Conservation (phyloP, 1,140 invertebrate species). For the Elysia chlorotica region DNA sequence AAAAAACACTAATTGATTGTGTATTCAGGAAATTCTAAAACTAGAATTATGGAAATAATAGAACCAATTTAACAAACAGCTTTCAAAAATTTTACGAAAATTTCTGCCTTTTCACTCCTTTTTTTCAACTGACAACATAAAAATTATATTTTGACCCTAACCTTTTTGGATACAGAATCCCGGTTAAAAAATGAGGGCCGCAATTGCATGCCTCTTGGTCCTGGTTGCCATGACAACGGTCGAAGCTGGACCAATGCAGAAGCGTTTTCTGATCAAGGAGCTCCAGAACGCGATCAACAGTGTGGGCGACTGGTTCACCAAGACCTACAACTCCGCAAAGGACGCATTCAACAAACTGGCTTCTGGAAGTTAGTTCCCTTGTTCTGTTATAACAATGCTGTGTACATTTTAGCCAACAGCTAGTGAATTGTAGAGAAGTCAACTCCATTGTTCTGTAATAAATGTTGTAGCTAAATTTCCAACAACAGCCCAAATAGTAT, state of each 20-base stretch:
- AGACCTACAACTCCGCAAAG: background rate
- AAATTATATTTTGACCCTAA: background rate
- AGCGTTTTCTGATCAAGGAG: background rate
- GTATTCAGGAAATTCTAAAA: too few species aligned
- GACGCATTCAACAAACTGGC: background rate
- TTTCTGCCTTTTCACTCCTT: background rate
- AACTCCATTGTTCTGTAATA: too few species aligned
- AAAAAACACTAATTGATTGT: too few species aligned
- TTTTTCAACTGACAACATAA: background rate
- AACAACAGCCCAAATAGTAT: too few species aligned
- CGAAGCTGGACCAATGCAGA: background rate
- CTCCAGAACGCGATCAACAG: background rate
- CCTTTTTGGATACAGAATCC: background rate
- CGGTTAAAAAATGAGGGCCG: background rate
- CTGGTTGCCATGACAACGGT: background rate
- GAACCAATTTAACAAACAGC: too few species aligned
- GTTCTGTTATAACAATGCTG: too few species aligned
- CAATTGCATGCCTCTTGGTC: background rate
- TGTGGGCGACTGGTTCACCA: background rate
- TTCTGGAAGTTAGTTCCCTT: background rate
- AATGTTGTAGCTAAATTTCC: too few species aligned
- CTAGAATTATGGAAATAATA: too few species aligned
- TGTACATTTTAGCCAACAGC: too few species aligned
- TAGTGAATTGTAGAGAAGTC: too few species aligned
- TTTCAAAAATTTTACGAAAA: background rate